A percentile compares a stretch with the other conserved stretches of the same genome.
phyloP scores from a whole-genome alignment of 2,888 invertebrate species.

The Drosophila incognita region DNA sequence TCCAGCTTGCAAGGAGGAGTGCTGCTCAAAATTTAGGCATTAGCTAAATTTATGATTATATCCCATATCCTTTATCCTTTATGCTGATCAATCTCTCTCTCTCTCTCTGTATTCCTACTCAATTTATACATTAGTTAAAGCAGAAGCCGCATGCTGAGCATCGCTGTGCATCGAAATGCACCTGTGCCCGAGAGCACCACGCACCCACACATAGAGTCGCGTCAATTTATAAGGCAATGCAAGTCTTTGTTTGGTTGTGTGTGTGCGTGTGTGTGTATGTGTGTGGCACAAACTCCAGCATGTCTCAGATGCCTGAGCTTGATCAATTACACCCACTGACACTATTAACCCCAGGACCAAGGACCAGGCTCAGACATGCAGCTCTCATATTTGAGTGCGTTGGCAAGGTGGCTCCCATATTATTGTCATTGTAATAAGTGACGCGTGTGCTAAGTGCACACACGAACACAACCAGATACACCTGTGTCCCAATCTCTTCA shows the following conservation, averaged over 20 bases:
- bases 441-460: slow-evolving; percentile 68
- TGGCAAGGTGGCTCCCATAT: slow-evolving; percentile 50
- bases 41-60: neutral
- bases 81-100: neutral
- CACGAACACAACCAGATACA: slow-evolving; percentile 14
- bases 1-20: neutral
- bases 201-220: slow-evolving; percentile 29
- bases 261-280: slow-evolving; percentile 13
- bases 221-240: slow-evolving; percentile 67
- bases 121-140: slow-evolving; percentile 27
- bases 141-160: slow-evolving; percentile 41
- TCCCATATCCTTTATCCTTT: neutral
- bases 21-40: neutral
- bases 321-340: slow-evolving; percentile 76
- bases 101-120: slow-evolving; percentile 16
- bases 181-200: slow-evolving; percentile 1
- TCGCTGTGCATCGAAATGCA: slow-evolving; percentile 13
- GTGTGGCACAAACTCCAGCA: slow-evolving; percentile 27
- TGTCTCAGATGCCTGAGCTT: slow-evolving; percentile 51
- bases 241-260: slow-evolving; percentile 71
- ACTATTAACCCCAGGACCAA: slow-evolving; percentile 48
- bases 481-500: slow-evolving; percentile 25
- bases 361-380: slow-evolving; percentile 4
- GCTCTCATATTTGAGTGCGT: slow-evolving; percentile 43
- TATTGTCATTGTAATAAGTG: slow-evolving; percentile 79